Percentiles rank a stretch among this genome's conserved stretches.
These are phyloP conservation scores for Drosophila pandora DNA, from an alignment of 1,140 invertebrate species.

Conservation along the genomic window DNA sequence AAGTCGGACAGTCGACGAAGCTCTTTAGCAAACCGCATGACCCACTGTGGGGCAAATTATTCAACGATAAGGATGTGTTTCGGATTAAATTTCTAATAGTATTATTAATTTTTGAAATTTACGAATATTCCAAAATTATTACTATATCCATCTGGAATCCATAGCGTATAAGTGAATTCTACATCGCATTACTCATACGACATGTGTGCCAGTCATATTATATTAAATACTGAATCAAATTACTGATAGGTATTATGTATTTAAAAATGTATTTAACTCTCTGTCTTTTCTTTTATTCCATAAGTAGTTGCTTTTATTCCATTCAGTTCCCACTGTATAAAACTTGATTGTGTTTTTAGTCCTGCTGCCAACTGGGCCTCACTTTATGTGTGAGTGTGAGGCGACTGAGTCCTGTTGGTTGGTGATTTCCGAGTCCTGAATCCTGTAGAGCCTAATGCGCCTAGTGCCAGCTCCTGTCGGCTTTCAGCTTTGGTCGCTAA, in stretches of 20 bases:
- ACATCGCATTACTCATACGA: background rate
- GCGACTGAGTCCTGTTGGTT: slow-evolving; percentile 31
- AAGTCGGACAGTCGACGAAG: slow-evolving; percentile 64
- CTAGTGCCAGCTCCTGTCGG: slow-evolving; percentile 62
- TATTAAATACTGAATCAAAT: background rate
- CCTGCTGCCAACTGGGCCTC: slow-evolving; percentile 46
- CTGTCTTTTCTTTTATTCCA: background rate
- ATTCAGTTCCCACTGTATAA: slow-evolving; percentile 19
- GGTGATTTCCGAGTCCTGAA: background rate
- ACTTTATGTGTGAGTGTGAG: slow-evolving; percentile 34
- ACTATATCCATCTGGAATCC: too few species aligned
- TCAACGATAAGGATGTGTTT: background rate
- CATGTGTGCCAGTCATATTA: background rate
- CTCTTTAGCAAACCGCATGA: slow-evolving; percentile 44
- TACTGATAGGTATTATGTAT: too few species aligned
- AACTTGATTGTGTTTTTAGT: slow-evolving; percentile 41
- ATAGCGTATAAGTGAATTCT: too few species aligned
- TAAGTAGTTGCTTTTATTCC: background rate
- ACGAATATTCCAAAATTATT: background rate
- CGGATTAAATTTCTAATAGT: background rate
- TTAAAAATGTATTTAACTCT: too few species aligned
- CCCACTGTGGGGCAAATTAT: slow-evolving; percentile 20
- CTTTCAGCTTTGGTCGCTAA: slow-evolving; percentile 76
- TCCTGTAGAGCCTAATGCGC: slow-evolving; percentile 58
- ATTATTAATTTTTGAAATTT: too few species aligned